Evolutionary conservation across 2,797 vertebrate species (phyloP).

Genomic region (Phataginus tricuspis): DNA sequence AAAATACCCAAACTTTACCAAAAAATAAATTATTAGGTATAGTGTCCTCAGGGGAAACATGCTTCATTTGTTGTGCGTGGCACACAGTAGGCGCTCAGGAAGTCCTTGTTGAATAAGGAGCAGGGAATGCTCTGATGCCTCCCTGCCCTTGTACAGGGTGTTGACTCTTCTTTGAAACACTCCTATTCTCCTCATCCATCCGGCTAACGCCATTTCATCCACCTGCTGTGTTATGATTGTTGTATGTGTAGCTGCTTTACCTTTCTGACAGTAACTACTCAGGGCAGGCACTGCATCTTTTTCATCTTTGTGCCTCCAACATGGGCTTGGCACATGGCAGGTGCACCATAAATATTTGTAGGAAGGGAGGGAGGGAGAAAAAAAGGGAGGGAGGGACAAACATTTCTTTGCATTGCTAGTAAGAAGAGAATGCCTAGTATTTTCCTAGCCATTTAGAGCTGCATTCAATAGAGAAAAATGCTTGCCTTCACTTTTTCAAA

Average conservation of each 20-base stretch:
- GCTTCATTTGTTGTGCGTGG: neutral
- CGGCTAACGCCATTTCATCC: neutral
- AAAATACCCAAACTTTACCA: conserved; percentile 2
- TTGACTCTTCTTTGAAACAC: neutral
- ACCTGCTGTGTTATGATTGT: neutral
- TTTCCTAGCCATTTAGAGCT: conserved; percentile 27
- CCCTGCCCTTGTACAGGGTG: neutral
- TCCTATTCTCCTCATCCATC: neutral
- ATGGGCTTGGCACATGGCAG: neutral
- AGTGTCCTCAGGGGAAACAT: neutral
- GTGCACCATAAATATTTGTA: neutral
- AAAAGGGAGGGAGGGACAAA: neutral
- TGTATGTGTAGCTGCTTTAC: neutral
- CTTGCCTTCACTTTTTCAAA: conserved; percentile 60
- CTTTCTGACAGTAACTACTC: neutral
- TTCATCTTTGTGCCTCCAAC: neutral
- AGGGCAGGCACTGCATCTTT: neutral
- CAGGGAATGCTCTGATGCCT: neutral
- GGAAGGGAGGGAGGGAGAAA: neutral
- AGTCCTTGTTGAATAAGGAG: neutral
- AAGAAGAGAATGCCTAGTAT: neutral
- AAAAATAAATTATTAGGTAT: neutral
- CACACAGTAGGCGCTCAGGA: neutral
- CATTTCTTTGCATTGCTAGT: neutral
- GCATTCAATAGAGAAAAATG: conserved; percentile 29